Evolutionary conservation across 2,797 vertebrate species (phyloP).

Genomic region (Typhlichthys eigenmanni): DNA sequence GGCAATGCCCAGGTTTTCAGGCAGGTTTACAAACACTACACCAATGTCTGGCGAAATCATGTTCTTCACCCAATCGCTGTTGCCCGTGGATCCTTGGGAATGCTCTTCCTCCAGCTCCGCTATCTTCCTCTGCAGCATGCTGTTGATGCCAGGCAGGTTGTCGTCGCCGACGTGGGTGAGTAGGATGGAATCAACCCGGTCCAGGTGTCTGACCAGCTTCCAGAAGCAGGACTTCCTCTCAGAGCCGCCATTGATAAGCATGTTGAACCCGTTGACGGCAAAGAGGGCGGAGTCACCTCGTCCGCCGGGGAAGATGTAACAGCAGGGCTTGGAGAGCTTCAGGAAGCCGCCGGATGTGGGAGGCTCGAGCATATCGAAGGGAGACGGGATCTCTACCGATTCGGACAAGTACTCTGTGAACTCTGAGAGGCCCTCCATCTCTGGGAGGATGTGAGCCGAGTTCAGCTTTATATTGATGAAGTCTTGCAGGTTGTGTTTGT

Average conservation of each 20-base stretch:
- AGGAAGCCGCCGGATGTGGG: constrained; percentile 95
- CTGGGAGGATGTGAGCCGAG: constrained; percentile 88
- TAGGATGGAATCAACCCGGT: constrained; percentile 94
- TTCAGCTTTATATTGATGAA: constrained; percentile 98
- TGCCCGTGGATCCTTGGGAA: constrained; percentile 92
- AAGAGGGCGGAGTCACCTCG: constrained; percentile 93
- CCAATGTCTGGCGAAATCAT: constrained; percentile 97
- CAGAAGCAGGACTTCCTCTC: constrained; percentile 97
- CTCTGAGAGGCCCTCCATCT: constrained; percentile 98
- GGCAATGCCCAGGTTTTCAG: constrained; percentile 86
- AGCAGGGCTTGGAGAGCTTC: constrained; percentile 97
- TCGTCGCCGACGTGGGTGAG: constrained; percentile 95
- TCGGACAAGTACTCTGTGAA: constrained; percentile 97
- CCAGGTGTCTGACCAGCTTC: constrained; percentile 96
- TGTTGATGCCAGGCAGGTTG: constrained; percentile 95
- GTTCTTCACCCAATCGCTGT: constrained; percentile 98
- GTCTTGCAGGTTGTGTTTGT: constrained; percentile 97
- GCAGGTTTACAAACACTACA: constrained; percentile 93
- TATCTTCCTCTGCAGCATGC: constrained; percentile 93
- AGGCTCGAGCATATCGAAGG: constrained; percentile 94
- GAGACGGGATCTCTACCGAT: constrained; percentile 94
- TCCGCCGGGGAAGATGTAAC: constrained; percentile 96
- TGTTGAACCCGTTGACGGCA: constrained; percentile 97
- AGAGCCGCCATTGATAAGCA: constrained; percentile 96
- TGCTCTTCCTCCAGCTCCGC: constrained; percentile 94